phyloP scores from a whole-genome alignment of 37 sponge, comb jelly and placozoan genomes.

The Agelas oroides region DNA sequence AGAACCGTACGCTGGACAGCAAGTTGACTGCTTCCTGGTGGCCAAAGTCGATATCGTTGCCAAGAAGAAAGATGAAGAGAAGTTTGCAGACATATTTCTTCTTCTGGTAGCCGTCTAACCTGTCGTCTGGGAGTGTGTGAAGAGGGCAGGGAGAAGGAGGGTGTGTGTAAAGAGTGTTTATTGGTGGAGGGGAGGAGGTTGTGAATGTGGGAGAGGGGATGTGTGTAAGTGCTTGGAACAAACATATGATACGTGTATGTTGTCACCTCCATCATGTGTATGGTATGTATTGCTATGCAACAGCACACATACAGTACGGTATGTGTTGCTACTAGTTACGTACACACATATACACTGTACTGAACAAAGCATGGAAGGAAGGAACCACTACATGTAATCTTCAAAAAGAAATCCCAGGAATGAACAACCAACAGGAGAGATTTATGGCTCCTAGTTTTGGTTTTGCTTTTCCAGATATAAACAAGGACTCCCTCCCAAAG shows the following conservation, averaged over 20 bases:
- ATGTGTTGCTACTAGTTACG: no score
- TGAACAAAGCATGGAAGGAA: no score
- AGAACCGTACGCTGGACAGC: slow-evolving; percentile 83
- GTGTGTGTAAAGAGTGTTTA: neutral
- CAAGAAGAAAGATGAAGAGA: slow-evolving; percentile 95
- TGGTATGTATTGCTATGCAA: no score
- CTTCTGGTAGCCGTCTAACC: slow-evolving; percentile 97
- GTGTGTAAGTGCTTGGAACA: neutral
- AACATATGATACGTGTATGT: neutral
- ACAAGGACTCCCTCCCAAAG: no score
- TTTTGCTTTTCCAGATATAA: no score
- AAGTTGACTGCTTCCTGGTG: slow-evolving; percentile 96
- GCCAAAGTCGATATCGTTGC: slow-evolving; percentile 97
- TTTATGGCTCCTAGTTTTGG: no score
- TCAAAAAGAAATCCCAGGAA: no score
- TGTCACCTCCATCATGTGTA: no score
- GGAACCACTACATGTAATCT: no score
- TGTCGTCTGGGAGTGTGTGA: slow-evolving; percentile 72
- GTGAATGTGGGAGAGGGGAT: neutral
- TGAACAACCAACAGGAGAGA: no score
- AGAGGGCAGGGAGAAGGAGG: neutral
- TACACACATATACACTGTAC: no score
- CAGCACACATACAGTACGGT: no score
- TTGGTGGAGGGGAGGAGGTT: neutral
- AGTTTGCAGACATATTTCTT: slow-evolving; percentile 99